Conservation (phyloP, 1,140 invertebrate genomes). For the Homarus americanus region DNA sequence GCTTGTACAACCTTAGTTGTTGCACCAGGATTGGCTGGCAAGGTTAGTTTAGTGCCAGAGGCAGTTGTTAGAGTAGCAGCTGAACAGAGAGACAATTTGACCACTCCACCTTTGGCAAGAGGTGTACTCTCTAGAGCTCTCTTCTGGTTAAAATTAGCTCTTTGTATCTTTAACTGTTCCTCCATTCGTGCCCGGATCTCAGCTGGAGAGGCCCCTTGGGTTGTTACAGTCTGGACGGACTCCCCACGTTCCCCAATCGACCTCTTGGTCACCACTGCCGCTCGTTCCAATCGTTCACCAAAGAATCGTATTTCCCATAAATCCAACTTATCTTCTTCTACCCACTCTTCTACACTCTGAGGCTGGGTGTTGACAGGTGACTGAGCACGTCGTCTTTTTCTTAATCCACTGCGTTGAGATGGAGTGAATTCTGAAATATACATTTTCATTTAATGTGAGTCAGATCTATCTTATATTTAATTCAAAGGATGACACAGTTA, state of each 20-base stretch:
- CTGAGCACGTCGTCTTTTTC: conserved; percentile 94
- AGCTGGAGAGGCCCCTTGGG: conserved; percentile 46
- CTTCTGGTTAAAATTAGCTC: conserved; percentile 71
- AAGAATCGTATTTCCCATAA: conserved; percentile 98
- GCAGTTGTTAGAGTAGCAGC: conserved; percentile 32
- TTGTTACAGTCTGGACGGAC: conserved; percentile 31
- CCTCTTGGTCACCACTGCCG: conserved; percentile 58
- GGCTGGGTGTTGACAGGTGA: conserved; percentile 93
- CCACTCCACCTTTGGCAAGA: conserved; percentile 48
- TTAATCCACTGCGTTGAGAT: conserved; percentile 90
- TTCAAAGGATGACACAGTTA: too few species aligned
- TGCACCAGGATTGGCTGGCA: conserved; percentile 26
- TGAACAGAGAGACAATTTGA: conserved; percentile 61
- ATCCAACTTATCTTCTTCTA: conserved; percentile 96
- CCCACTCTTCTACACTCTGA: conserved; percentile 95
- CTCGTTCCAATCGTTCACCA: conserved; percentile 85
- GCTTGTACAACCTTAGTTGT: conserved; percentile 53
- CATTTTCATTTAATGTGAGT: too few species aligned
- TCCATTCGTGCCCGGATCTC: conserved; percentile 70
- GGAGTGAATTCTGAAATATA: conserved; percentile 89
- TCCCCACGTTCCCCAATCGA: conserved; percentile 48
- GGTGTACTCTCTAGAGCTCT: conserved; percentile 55
- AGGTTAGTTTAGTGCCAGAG: conserved; percentile 43
- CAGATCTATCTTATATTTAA: too few species aligned
- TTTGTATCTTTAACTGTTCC: conserved; percentile 73